Percentiles rank a stretch among this genome's conserved stretches.
These are phyloP conservation scores for Pocillopora meandrina DNA, from an alignment of 92 coral and sea anemone genomes.

Conservation along the genomic window DNA sequence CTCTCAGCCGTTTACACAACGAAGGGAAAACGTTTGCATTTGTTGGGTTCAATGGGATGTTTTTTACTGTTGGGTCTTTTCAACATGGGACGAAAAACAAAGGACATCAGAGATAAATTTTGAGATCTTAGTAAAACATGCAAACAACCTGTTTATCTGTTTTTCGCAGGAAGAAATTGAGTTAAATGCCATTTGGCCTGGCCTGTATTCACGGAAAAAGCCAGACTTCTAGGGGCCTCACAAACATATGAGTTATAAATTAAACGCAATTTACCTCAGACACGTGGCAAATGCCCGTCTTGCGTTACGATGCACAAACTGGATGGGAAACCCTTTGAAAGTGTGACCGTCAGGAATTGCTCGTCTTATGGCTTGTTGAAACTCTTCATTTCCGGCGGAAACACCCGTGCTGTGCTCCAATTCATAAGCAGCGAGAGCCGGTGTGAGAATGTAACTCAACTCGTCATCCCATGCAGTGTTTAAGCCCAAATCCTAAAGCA, in stretches of 20 bases:
- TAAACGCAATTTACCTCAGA: conserved; percentile 65
- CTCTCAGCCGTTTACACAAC: too few species aligned
- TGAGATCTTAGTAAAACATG: too few species aligned
- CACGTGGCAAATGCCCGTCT: conserved; percentile 96
- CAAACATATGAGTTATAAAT: background rate
- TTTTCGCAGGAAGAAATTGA: too few species aligned
- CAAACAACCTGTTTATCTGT: too few species aligned
- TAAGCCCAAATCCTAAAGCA: conserved; percentile 86
- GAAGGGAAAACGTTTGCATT: too few species aligned
- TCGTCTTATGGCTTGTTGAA: conserved; percentile 94
- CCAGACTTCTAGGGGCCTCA: background rate
- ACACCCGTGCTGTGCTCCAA: conserved; percentile 89
- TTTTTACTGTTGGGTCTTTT: too few species aligned
- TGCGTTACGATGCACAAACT: conserved; percentile 95
- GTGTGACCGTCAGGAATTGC: conserved; percentile 99
- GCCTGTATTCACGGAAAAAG: background rate
- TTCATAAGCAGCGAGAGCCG: conserved; percentile 96
- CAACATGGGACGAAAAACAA: too few species aligned
- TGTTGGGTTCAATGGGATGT: too few species aligned
- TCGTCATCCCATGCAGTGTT: conserved; percentile 95
- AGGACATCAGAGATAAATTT: too few species aligned
- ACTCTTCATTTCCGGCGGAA: conserved; percentile 96
- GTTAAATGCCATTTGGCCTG: background rate
- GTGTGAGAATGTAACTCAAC: conserved; percentile 87
- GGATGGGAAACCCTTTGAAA: conserved; percentile 99